Evolutionary conservation across 1,140 invertebrate genomes (phyloP), one percentile per base, ranked within the genome.

Genomic region (Bombus terrestris): DNA sequence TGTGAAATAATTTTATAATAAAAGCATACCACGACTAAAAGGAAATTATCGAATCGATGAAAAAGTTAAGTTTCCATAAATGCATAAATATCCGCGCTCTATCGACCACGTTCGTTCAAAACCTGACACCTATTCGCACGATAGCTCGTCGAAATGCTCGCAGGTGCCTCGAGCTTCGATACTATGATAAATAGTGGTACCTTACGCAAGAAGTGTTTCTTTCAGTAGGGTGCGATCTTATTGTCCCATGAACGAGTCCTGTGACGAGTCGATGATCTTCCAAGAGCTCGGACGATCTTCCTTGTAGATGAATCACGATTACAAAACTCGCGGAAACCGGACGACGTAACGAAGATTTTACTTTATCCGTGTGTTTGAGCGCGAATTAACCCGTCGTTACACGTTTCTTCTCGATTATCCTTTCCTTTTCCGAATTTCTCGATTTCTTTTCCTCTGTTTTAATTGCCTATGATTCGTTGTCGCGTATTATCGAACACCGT

Each of bases 171-270:
- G 59, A 83, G 80, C 75, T 69, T 62, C 39, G 66, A 35, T 71
- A 89, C 72, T 77, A 83, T 85, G 53, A 64, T 37, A 86, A 71
- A 89, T 81, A 68, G 6, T 80, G 37, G 37, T 89, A 89, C 88
- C 88, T 89, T 89, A 83, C 62, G 77, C 35, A 83, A 85, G 88
- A 57, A 81, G 88, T 74, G 39, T 81, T 78, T 69, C 41, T 83
- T 86, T 59, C 59, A 76, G 87, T 39, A 53, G 64, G 74, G 69
- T 89, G 87, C 39, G 74, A 89, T 68, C 86, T 89, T 86, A 89
- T 13, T 83, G 84, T 89, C 73, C 79, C 80, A 81, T 83, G 85
- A 81, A 89, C 88, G 84, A 74, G 86, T 74, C 77, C 77, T 62
- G 66, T 41, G 85, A 64, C 66, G 28, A 85, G 9, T 13, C 32